phyloP scores from a whole-genome alignment of 2,797 vertebrate species.

The Spinibarbus caldwelli region DNA sequence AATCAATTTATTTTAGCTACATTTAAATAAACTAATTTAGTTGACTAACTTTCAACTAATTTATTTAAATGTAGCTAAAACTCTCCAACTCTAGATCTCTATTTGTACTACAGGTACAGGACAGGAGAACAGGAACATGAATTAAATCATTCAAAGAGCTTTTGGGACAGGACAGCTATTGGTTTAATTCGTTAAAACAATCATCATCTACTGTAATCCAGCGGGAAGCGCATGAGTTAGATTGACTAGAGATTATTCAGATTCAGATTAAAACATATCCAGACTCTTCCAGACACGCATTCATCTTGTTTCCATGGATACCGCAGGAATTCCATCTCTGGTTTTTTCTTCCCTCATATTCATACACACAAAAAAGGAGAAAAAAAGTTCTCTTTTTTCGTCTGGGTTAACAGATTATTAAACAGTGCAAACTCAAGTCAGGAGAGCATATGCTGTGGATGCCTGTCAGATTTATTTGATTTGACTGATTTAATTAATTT shows the following conservation, averaged over 20 bases:
- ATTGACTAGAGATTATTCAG: not conserved
- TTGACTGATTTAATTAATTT: not conserved
- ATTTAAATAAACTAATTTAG: too few relatives aligned
- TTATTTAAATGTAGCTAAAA: too few relatives aligned
- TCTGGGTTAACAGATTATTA: too few relatives aligned
- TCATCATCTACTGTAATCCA: slow-evolving; percentile 36
- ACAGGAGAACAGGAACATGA: not conserved
- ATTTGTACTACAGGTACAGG: not conserved
- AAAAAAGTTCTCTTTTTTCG: too few relatives aligned
- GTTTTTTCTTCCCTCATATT: not conserved
- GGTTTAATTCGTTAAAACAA: slow-evolving; percentile 46
- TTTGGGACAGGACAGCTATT: not conserved
- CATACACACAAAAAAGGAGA: too few relatives aligned
- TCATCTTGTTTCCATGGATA: slow-evolving; percentile 48
- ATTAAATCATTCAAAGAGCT: not conserved
- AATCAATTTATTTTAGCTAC: too few relatives aligned
- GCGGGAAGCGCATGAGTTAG: not conserved
- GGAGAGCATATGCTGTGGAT: not conserved
- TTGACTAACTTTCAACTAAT: too few relatives aligned
- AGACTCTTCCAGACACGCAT: not conserved
- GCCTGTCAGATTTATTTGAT: not conserved
- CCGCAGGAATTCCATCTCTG: slow-evolving; percentile 17
- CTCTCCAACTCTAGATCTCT: too few relatives aligned
- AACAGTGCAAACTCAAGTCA: too few relatives aligned
- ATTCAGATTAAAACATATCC: slow-evolving; percentile 19